Evolutionary conservation across 2,888 invertebrate species (phyloP), one percentile per base, ranked within the genome.

Genomic region (Andrena flavipes): DNA sequence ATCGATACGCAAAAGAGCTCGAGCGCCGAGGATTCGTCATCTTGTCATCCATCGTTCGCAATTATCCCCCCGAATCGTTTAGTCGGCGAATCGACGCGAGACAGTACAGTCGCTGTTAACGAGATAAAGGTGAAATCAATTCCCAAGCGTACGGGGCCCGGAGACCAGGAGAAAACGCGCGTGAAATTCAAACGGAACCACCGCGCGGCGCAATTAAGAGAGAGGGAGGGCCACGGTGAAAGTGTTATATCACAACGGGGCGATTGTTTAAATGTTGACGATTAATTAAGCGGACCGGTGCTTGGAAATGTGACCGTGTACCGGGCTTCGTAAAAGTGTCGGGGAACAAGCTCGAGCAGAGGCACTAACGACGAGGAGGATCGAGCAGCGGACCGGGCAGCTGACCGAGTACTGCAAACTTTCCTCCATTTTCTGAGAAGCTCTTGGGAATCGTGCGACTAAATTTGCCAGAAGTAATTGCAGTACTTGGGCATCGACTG

Each of bases 111-210:
- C 48, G 26, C 42, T 35, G 60, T 72, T 80, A 79, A 77, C 80
- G 72, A 70, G 80, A 75, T 69, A 74, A 77, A 82, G 73, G 88
- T 85, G 85, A 85, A 87, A 88, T 87, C 80, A 83, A 80, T 87
- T 56, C 56, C 42, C 75, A 65, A 29, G 62, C 7, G 54, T 20
- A 35, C 33, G 10, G 10, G 8, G 26, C 51, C 49, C 59, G 35
- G 65, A 51, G 42, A 29, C 76, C 72, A 73, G 59, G 83, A 77
- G 85, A 87, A 84, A 86, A 88, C 85, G 65, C 72, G 82, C 76
- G 80, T 79, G 82, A 87, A 87, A 84, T 88, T 87, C 72, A 69
- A 74, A 73, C 68, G 73, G 63, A 62, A 35, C 81, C 70, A 35
- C 63, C 62, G 51, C 30, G 56, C 51, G 59, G 63, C 59, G 73